phyloP scores from a whole-genome alignment of 2,888 invertebrate species.

The Drosophila mayaguana region DNA sequence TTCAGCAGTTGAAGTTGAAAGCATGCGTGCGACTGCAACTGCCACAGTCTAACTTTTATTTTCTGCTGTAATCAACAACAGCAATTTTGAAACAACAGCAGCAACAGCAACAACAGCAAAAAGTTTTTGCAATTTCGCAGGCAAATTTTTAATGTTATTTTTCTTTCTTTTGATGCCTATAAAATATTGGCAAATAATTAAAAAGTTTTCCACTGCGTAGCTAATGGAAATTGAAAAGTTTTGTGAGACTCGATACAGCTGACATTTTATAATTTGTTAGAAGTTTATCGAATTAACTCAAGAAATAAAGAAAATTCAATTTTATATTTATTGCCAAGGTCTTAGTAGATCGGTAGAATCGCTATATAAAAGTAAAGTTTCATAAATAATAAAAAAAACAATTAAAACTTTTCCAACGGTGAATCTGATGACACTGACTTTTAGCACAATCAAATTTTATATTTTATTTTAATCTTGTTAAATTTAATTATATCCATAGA shows the following conservation, averaged over 20 bases:
- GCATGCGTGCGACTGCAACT: conserved; percentile 51
- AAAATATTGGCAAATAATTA: conserved; percentile 73
- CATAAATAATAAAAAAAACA: too few species aligned
- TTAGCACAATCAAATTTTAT: background rate
- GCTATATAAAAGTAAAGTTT: conserved; percentile 1
- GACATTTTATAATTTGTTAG: conserved; percentile 45
- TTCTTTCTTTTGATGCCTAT: conserved; percentile 27
- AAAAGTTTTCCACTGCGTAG: conserved; percentile 62
- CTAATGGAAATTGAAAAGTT: conserved; percentile 69
- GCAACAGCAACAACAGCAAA: conserved; percentile 34
- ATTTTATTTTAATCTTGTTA: background rate
- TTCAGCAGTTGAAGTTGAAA: conserved; percentile 50
- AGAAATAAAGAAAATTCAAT: conserved; percentile 11
- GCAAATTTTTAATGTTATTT: conserved; percentile 13
- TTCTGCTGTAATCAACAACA: conserved; percentile 49
- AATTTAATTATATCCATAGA: background rate
- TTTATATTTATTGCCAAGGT: background rate
- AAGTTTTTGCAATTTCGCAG: conserved; percentile 24
- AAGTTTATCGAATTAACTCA: conserved; percentile 16
- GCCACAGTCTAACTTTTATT: conserved; percentile 44
- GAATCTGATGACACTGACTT: background rate
- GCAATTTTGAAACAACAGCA: conserved; percentile 44
- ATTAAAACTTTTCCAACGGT: background rate
- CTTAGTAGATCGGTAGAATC: too few species aligned
- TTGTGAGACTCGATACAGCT: conserved; percentile 42